These are phyloP conservation scores for Agonopterix heracliana DNA, from an alignment of 2,888 invertebrate genomes.

Conservation along the genomic window DNA sequence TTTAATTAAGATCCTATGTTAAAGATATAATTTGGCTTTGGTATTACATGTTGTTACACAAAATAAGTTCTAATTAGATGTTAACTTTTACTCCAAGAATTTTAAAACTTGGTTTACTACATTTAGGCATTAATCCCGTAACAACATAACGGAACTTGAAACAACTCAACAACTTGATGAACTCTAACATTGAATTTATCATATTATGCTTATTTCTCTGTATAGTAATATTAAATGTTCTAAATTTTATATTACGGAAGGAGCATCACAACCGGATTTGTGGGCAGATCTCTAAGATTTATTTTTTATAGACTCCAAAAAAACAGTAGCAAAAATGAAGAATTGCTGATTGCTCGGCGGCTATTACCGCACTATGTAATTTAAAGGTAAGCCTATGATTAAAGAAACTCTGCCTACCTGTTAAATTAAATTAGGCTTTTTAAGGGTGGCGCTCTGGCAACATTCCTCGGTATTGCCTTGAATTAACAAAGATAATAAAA, in stretches of 20 bases:
- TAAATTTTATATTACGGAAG: slow-evolving; percentile 26
- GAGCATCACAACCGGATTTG: slow-evolving; percentile 29
- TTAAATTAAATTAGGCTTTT: slow-evolving; percentile 76
- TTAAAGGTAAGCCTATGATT: slow-evolving; percentile 71
- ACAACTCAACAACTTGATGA: too few relatives aligned
- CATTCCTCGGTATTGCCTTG: slow-evolving; percentile 43
- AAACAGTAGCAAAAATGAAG: slow-evolving; percentile 71
- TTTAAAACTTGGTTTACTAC: too few relatives aligned
- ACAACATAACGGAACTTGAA: too few relatives aligned
- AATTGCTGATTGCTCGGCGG: slow-evolving; percentile 70
- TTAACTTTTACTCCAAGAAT: too few relatives aligned
- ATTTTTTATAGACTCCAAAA: slow-evolving; percentile 48
- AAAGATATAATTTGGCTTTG: too few relatives aligned
- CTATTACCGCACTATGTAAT: slow-evolving; percentile 69
- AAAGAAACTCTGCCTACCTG: slow-evolving; percentile 72
- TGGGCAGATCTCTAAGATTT: slow-evolving; percentile 22
- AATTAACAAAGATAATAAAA: slow-evolving; percentile 50
- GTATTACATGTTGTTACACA: too few relatives aligned
- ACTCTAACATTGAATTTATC: too few relatives aligned
- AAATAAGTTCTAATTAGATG: too few relatives aligned
- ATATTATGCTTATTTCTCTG: background rate
- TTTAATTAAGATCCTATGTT: too few relatives aligned
- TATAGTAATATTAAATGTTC: background rate
- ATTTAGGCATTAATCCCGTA: too few relatives aligned
- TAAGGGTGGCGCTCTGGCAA: slow-evolving; percentile 52